Evolutionary conservation across 2,888 invertebrate genomes (phyloP).

Genomic region (Harpagoxenus sublaevis): DNA sequence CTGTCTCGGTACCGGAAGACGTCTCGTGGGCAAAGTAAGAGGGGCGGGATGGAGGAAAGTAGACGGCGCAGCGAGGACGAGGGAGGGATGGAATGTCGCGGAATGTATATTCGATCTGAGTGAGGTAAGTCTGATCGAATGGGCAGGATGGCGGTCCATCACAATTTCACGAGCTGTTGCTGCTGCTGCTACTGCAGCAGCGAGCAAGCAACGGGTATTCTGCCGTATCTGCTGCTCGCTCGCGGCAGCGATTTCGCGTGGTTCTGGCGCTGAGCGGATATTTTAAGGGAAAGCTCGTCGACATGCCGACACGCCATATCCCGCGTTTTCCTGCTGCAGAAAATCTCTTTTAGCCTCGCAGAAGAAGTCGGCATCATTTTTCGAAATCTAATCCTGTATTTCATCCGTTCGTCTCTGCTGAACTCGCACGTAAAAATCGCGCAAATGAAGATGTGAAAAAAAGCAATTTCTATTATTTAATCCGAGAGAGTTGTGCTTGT

Average conservation of each 20-base stretch:
- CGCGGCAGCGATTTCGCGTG: conserved; percentile 43
- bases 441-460: background rate
- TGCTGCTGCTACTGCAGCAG: background rate
- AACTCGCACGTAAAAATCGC: conserved; percentile 1
- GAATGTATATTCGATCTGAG: conserved; percentile 57
- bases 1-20: conserved; percentile 43
- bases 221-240: conserved; percentile 20
- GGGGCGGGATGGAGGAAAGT: background rate
- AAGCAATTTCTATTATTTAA: conserved; percentile 25
- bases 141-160: conserved; percentile 59
- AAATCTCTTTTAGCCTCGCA: conserved; percentile 43
- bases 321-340: conserved; percentile 31
- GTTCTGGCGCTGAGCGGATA: conserved; percentile 30
- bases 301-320: conserved; percentile 43
- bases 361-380: conserved; percentile 10
- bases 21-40: conserved; percentile 25
- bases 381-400: conserved; percentile 52
- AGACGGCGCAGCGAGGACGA: background rate
- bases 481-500: background rate
- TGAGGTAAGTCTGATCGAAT: conserved; percentile 63
- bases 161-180: conserved; percentile 55
- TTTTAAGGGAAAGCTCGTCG: conserved; percentile 39
- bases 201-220: conserved; percentile 6
- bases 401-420: conserved; percentile 13
- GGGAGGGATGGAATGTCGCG: conserved; percentile 30